Percentiles rank a stretch among this genome's conserved stretches.
These are phyloP conservation scores for Lates japonicus DNA, from an alignment of 2,797 vertebrate species.

Conservation along the genomic window DNA sequence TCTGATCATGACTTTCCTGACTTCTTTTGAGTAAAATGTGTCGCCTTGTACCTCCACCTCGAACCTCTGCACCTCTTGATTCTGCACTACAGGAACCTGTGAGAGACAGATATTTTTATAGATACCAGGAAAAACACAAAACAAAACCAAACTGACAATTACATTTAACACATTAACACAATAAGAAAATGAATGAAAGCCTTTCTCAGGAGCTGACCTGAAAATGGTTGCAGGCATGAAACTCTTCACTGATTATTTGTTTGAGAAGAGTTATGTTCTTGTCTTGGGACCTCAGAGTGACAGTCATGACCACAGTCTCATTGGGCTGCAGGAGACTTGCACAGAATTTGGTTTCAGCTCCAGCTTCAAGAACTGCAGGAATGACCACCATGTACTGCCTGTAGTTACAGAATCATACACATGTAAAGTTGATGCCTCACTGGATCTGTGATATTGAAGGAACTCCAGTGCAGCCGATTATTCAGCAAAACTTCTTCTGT, in stretches of 20 bases:
- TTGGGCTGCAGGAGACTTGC: slow-evolving; percentile 75
- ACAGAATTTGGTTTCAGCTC: slow-evolving; percentile 65
- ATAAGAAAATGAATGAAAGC: neutral
- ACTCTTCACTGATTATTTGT: slow-evolving; percentile 41
- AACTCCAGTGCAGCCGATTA: neutral
- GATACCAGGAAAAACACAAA: too few relatives aligned
- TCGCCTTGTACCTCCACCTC: slow-evolving; percentile 79
- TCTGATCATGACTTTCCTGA: slow-evolving; percentile 82
- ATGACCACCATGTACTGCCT: slow-evolving; percentile 75
- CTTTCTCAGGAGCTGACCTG: slow-evolving; percentile 56
- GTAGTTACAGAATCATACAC: neutral
- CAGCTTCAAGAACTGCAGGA: slow-evolving; percentile 69
- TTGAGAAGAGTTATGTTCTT: slow-evolving; percentile 60
- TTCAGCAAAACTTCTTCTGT: neutral
- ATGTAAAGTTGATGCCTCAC: neutral
- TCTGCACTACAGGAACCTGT: slow-evolving; percentile 54
- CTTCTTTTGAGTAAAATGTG: slow-evolving; percentile 76
- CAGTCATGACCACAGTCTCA: slow-evolving; percentile 74
- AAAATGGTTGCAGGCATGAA: slow-evolving; percentile 75
- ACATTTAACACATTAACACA: neutral
- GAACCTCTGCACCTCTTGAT: slow-evolving; percentile 37
- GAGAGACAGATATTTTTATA: neutral
- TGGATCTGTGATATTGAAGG: neutral
- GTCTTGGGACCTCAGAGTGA: slow-evolving; percentile 58
- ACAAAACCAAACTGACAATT: neutral